These are phyloP conservation scores for Sarotherodon lohbergeri DNA, from an alignment of 2,113 vertebrate genomes.

Conservation along the genomic window DNA sequence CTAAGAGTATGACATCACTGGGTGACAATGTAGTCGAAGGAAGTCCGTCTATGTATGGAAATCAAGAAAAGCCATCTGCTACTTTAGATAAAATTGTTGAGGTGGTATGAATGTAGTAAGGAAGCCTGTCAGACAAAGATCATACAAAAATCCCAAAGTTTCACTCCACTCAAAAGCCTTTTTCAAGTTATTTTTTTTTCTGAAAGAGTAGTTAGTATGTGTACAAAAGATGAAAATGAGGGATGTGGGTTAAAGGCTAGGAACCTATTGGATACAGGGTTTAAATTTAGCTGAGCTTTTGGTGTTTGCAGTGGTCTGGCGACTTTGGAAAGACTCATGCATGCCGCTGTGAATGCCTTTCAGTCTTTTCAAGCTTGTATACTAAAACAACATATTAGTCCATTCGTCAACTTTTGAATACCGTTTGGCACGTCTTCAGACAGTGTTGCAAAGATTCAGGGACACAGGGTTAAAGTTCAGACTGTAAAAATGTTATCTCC, in stretches of 20 bases:
- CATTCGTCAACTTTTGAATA: not conserved
- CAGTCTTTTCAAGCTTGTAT: not conserved
- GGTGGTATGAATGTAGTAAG: not conserved
- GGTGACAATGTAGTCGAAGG: not conserved
- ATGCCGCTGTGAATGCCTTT: not conserved
- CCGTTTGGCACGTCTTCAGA: not conserved
- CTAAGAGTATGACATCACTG: not conserved
- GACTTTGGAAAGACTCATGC: not conserved
- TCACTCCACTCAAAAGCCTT: not conserved
- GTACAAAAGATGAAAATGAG: not conserved
- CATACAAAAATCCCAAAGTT: not conserved
- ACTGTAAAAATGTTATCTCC: not conserved
- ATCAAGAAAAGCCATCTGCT: not conserved
- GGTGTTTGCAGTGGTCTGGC: not conserved
- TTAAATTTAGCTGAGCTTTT: not conserved
- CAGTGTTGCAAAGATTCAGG: not conserved
- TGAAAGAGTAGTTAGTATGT: not conserved
- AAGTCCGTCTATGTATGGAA: accelerated
- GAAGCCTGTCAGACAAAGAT: not conserved
- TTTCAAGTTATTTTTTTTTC: not conserved
- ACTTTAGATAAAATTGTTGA: not conserved
- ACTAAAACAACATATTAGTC: not conserved
- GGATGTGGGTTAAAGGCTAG: not conserved
- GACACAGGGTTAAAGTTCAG: not conserved
- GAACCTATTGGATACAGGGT: not conserved